A percentile compares a stretch with the other conserved stretches of the same genome.
These are phyloP conservation scores for Tiphia femorata DNA, from an alignment of 2,888 invertebrate genomes.

Conservation along the genomic window DNA sequence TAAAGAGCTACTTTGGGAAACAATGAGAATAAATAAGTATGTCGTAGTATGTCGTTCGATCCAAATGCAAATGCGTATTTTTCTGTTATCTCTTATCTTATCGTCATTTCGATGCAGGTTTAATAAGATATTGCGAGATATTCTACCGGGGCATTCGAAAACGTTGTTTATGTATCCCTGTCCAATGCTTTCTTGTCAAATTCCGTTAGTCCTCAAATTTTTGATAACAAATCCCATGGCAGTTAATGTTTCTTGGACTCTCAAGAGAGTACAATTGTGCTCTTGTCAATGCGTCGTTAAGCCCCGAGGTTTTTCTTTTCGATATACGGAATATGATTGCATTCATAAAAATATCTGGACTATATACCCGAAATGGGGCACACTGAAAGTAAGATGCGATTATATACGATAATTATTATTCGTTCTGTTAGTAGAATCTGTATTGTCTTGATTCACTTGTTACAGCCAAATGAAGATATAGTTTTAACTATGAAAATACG, in stretches of 20 bases:
- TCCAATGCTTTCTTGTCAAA: conserved; percentile 19
- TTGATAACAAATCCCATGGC: conserved; percentile 19
- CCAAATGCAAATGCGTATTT: too few species aligned
- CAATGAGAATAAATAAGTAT: conserved; percentile 66
- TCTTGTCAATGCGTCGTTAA: conserved; percentile 24
- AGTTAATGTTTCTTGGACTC: conserved; percentile 12
- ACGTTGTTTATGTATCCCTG: conserved; percentile 12
- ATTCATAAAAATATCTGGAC: conserved; percentile 28
- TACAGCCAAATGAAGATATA: conserved; percentile 11
- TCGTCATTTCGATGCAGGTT: conserved; percentile 18
- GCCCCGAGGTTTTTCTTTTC: conserved; percentile 6
- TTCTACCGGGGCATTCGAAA: conserved; percentile 22
- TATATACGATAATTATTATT: not conserved
- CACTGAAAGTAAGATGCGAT: conserved; percentile 20
- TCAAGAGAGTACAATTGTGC: conserved; percentile 25
- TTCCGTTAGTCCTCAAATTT: conserved; percentile 17
- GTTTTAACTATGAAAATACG: conserved; percentile 58
- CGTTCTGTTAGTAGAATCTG: not conserved
- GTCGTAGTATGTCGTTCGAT: conserved; percentile 15
- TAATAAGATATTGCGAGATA: conserved; percentile 18
- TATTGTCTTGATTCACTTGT: not conserved
- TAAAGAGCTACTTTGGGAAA: conserved; percentile 66
- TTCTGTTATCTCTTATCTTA: not conserved
- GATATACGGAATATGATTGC: conserved; percentile 19
- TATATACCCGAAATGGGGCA: conserved; percentile 14